A percentile compares a stretch with the other conserved stretches of the same genome.
Conservation (phyloP, 2,888 invertebrate genomes). For the Pristionchus maxplancki region DNA sequence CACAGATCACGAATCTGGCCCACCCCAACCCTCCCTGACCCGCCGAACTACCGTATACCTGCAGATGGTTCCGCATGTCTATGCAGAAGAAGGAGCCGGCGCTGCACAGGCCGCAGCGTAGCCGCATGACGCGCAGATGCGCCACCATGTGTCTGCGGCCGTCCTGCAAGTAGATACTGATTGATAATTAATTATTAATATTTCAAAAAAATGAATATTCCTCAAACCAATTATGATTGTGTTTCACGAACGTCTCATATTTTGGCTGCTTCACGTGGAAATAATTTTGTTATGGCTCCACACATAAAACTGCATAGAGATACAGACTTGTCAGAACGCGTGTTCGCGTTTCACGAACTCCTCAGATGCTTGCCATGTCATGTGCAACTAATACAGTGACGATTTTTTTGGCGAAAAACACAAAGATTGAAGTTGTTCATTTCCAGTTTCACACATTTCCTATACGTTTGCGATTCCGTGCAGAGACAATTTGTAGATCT, state of each 20-base stretch:
- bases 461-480: too few species aligned
- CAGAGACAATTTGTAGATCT: too few species aligned
- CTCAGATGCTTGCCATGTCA: too few species aligned
- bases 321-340: too few species aligned
- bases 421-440: too few species aligned
- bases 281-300: neutral
- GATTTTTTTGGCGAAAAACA: too few species aligned
- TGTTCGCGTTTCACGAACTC: too few species aligned
- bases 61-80: constrained; percentile 52
- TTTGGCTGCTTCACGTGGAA: neutral
- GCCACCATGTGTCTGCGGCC: constrained; percentile 53
- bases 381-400: too few species aligned
- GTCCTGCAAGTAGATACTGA: constrained; percentile 3
- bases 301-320: too few species aligned
- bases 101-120: constrained; percentile 43
- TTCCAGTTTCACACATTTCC: too few species aligned
- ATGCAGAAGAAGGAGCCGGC: constrained; percentile 52
- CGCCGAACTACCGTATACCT: constrained; percentile 28
- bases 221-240: neutral
- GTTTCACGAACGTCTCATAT: neutral
- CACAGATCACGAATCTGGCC: neutral
- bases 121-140: constrained; percentile 50
- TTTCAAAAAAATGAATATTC: neutral
- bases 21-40: neutral
- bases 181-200: neutral